Percentiles rank a stretch among this genome's conserved stretches.
Conservation (phyloP, 2,888 invertebrate genomes). For the Euspilapteryx auroguttella region DNA sequence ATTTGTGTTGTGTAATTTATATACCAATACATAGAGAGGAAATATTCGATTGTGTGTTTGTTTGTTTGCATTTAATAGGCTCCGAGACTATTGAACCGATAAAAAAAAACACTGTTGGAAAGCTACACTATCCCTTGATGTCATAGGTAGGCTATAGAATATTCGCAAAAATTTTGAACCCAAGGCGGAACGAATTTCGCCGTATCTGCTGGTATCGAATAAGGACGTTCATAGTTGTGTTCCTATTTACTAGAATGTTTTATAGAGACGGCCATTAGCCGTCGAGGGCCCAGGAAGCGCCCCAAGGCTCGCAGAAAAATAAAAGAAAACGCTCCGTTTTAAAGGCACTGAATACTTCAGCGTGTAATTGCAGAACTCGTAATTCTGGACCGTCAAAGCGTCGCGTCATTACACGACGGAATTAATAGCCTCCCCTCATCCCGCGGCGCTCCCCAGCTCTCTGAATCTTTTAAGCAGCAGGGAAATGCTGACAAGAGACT, state of each 20-base stretch:
- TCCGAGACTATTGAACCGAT: too few relatives aligned
- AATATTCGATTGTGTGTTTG: too few relatives aligned
- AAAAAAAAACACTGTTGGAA: too few relatives aligned
- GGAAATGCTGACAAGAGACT: constrained; percentile 12
- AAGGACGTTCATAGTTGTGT: neutral
- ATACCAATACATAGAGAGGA: too few relatives aligned
- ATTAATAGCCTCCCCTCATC: constrained; percentile 13
- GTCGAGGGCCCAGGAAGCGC: constrained; percentile 2
- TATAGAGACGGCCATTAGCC: constrained; percentile 2
- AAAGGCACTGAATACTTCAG: constrained; percentile 26
- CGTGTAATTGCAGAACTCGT: constrained; percentile 27
- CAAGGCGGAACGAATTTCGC: neutral
- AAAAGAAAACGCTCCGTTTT: constrained; percentile 4
- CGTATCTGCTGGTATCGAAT: too few relatives aligned
- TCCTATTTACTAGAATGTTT: neutral
- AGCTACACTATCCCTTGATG: too few relatives aligned
- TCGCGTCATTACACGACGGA: constrained; percentile 19
- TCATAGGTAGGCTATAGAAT: neutral
- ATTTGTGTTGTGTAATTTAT: too few relatives aligned
- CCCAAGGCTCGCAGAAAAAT: constrained; percentile 3
- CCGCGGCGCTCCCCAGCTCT: constrained; percentile 3
- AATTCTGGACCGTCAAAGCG: constrained; percentile 18
- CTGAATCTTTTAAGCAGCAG: too few relatives aligned
- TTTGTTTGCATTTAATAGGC: too few relatives aligned
- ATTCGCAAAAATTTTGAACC: neutral